Evolutionary conservation across 2,888 invertebrate species (phyloP), one percentile per base, ranked within the genome.

Genomic region (Salpingus planirostris): DNA sequence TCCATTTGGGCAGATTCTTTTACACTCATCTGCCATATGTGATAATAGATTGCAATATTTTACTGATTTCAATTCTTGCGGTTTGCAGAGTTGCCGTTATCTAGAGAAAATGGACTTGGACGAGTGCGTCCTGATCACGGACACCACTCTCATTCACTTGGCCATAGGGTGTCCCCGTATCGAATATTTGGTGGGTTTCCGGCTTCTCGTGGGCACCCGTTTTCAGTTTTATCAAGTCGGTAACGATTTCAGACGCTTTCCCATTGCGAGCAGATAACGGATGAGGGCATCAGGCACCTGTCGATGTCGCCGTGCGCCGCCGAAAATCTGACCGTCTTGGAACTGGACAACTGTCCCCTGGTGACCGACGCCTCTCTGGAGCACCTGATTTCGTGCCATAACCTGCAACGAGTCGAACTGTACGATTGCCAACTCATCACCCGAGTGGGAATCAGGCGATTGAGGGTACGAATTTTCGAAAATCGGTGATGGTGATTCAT

Each of bases 391-490:
- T 84, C 89, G 37, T 96, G 95, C 69, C 90, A 91, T 70, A 90
- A 91, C 66, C 74, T 99, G 54, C 89, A 95, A 68, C 78, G 96
- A 43, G 92, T 99, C 52, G 98, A 97, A 67, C 73, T 99, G 36
- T 99, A 97, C 66, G 98, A 99, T 72, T 98, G 98, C 69, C 97
- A 97, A 71, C 80, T 95, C 55, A 96, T 99, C 56, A 96, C 97
- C 28, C 78, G 96, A 59, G 86, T 89, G 58, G 98, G 96, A 49
- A 98, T 99, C 62, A 77, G 91, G 54, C 80, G 92, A 68, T 77
- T 98, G 47, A 80, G 93, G 76, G 97, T 97, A 67, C n/a, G n/a
- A n/a, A n/a, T n/a, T n/a, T n/a, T n/a, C n/a, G n/a, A n/a, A n/a
- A n/a, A n/a, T n/a, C n/a, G n/a, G n/a, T n/a, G n/a, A n/a, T n/a